A percentile compares a stretch with the other conserved stretches of the same genome.
These are phyloP conservation scores for Pangasianodon gigas DNA, from an alignment of 2,113 vertebrate species.

Conservation along the genomic window DNA sequence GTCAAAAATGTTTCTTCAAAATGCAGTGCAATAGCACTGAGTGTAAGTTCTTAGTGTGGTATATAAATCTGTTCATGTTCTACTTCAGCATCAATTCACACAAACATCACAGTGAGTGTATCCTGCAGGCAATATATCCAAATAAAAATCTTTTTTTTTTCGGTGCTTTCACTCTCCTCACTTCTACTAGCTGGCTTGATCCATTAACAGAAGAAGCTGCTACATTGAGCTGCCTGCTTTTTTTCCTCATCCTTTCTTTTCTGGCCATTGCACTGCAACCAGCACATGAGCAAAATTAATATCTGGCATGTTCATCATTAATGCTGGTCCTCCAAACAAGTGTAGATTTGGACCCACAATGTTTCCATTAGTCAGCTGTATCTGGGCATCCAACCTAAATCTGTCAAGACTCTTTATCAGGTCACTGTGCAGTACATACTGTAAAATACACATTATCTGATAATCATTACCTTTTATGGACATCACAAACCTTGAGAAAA, in stretches of 20 bases:
- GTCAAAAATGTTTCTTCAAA: not conserved
- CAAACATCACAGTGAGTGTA: not conserved
- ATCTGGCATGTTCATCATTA: not conserved
- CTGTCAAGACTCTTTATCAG: not conserved
- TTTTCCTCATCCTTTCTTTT: not conserved
- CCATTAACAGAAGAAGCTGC: not conserved
- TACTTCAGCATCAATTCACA: slow-evolving; percentile 3
- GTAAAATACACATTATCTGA: not conserved
- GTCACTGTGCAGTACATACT: not conserved
- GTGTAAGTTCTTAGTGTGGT: not conserved
- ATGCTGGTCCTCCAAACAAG: not conserved
- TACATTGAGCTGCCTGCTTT: not conserved
- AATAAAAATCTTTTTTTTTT: not conserved
- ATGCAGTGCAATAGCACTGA: not conserved
- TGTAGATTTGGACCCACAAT: not conserved
- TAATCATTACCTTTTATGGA: not conserved
- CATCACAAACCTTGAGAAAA: not conserved
- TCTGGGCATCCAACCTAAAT: not conserved
- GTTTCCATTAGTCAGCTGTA: not conserved
- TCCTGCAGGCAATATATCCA: not conserved
- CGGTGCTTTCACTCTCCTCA: slow-evolving; percentile 3
- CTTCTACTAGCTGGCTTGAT: not conserved
- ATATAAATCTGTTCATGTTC: not conserved
- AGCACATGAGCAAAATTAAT: not conserved
- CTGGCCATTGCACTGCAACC: not conserved